Conservation (phyloP, 2,797 vertebrate species). For the Arnoldichthys spilopterus region DNA sequence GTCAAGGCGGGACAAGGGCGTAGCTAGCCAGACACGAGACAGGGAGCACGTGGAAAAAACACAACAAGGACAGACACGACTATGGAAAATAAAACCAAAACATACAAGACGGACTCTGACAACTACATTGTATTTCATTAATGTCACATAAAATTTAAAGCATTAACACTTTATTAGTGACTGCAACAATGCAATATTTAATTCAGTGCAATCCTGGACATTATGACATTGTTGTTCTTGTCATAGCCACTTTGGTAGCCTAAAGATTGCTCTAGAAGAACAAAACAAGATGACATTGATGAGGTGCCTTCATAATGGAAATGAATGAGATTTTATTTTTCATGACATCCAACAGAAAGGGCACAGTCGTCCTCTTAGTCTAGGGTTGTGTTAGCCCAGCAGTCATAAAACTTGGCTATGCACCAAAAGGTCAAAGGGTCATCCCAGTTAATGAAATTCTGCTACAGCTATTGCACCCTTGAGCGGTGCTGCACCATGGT, state of each 20-base stretch:
- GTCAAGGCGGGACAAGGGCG: no score
- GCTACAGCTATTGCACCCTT: neutral
- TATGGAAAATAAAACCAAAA: no score
- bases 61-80: no score
- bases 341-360: neutral
- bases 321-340: conserved; percentile 17
- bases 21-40: no score
- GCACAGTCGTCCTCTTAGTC: neutral
- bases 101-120: no score
- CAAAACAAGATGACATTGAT: neutral
- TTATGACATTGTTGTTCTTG: neutral
- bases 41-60: no score
- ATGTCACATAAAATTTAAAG: no score
- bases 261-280: neutral
- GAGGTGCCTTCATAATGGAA: neutral
- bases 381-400: neutral
- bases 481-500: neutral
- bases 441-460: neutral
- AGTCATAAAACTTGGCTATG: neutral
- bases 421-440: neutral
- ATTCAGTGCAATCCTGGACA: neutral
- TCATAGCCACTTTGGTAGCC: neutral
- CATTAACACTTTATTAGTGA: no score
- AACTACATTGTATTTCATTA: no score
- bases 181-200: no score